A percentile compares a stretch with the other conserved stretches of the same genome.
Conservation (phyloP, 2,113 vertebrate species). For the Sinocyclocheilus anophthalmus region DNA sequence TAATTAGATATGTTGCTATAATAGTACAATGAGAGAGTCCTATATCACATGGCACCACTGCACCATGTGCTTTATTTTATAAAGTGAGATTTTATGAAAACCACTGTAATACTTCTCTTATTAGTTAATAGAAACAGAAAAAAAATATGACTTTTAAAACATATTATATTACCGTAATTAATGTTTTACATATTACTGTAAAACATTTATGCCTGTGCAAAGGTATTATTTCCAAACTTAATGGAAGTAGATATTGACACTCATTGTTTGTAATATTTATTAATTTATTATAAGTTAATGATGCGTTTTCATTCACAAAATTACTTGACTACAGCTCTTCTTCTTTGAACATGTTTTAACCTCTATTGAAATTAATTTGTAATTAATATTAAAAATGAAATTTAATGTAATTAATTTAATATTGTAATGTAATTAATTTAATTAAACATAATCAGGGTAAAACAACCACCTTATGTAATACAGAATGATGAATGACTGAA, state of each 20-base stretch:
- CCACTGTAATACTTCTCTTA: not conserved
- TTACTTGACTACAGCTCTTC: not conserved
- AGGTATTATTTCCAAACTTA: not conserved
- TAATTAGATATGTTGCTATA: conserved; percentile 47
- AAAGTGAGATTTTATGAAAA: not conserved
- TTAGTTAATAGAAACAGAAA: not conserved
- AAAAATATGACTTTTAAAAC: not conserved
- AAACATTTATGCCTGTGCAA: not conserved
- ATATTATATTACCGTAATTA: no score
- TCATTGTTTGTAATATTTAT: not conserved
- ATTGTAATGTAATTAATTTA: no score
- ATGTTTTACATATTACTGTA: not conserved
- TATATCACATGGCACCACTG: not conserved
- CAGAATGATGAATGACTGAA: no score
- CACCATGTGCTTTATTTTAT: not conserved
- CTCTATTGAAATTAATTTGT: not conserved
- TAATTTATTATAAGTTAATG: not conserved
- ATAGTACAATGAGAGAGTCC: not conserved
- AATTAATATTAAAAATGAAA: no score
- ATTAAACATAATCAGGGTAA: no score
- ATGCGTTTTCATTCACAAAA: not conserved
- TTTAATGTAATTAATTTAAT: no score
- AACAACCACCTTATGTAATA: no score
- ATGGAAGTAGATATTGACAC: not conserved
- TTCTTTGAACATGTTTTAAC: not conserved